A percentile compares a stretch with the other conserved stretches of the same genome.
Conservation (phyloP, 2,113 vertebrate genomes). For the Lucifuga dentata region DNA sequence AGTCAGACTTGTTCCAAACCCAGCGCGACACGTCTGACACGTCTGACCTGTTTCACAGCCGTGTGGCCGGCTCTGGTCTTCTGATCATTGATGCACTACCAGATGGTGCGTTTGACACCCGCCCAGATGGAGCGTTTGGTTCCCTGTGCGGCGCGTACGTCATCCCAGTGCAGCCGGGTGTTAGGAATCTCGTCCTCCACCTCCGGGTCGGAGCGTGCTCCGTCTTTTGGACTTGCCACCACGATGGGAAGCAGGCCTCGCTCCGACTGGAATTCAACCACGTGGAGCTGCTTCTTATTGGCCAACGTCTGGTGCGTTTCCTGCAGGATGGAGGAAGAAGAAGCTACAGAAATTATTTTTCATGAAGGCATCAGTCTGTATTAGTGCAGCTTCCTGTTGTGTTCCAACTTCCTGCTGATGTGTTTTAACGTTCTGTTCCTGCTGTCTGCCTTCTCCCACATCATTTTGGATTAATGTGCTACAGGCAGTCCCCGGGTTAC, state of each 20-base stretch:
- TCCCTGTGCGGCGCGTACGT: constrained; percentile 86
- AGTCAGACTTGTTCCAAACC: not conserved
- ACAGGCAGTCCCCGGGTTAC: too few species aligned
- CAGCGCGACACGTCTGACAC: not conserved
- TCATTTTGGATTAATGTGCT: too few species aligned
- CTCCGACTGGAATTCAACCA: constrained; percentile 90
- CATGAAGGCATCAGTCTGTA: too few species aligned
- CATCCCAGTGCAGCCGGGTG: constrained; percentile 88
- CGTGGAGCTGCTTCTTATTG: constrained; percentile 87
- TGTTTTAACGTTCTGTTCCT: too few species aligned
- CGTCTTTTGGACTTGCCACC: constrained; percentile 84
- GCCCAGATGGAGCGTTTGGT: constrained; percentile 87
- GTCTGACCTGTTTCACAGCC: not conserved
- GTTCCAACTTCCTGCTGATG: too few species aligned
- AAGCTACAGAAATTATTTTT: too few species aligned
- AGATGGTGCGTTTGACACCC: constrained; percentile 81
- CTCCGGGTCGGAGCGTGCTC: constrained; percentile 76
- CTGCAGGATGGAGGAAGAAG: constrained; percentile 64
- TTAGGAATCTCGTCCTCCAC: constrained; percentile 84
- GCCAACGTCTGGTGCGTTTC: constrained; percentile 90
- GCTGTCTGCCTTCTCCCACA: too few species aligned
- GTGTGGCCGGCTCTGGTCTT: not conserved
- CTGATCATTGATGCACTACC: too few species aligned
- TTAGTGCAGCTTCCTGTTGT: too few species aligned
- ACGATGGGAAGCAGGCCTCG: constrained; percentile 88